phyloP scores from a whole-genome alignment of 2,797 vertebrate genomes.

The Cyclopterus lumpus region DNA sequence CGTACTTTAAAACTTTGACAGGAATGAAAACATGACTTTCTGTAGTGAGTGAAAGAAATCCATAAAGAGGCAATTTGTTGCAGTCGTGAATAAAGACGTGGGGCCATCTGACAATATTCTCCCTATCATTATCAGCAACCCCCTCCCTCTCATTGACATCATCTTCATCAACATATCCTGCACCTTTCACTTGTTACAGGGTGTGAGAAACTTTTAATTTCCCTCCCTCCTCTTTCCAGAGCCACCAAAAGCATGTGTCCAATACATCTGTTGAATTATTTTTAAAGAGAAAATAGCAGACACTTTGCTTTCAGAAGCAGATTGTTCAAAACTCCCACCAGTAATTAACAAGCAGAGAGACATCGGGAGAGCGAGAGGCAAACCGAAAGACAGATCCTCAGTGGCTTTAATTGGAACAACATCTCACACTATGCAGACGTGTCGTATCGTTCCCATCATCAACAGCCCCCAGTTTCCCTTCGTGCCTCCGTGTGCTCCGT shows the following conservation, averaged over 20 bases:
- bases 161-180: constrained; percentile 28
- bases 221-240: constrained; percentile 11
- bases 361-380: constrained; percentile 54
- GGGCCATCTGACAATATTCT: not conserved
- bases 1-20: not conserved
- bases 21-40: not conserved
- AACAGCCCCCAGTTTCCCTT: constrained; percentile 50
- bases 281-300: constrained; percentile 34
- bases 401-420: constrained; percentile 84
- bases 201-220: constrained; percentile 22
- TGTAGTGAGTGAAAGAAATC: not conserved
- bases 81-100: constrained; percentile 3
- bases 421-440: constrained; percentile 71
- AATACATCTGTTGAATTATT: constrained; percentile 4
- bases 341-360: constrained; percentile 77
- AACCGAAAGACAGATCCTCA: constrained; percentile 65
- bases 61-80: constrained; percentile 9
- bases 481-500: constrained; percentile 26
- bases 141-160: constrained; percentile 6
- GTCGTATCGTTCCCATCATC: constrained; percentile 61
- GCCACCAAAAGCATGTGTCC: constrained; percentile 21
- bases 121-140: constrained; percentile 8
- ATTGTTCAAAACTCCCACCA: constrained; percentile 76
- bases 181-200: constrained; percentile 21
- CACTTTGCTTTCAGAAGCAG: constrained; percentile 75